A percentile compares a stretch with the other conserved stretches of the same genome.
Conservation (phyloP, 1,140 invertebrate genomes). For the Chironomus tepperi region DNA sequence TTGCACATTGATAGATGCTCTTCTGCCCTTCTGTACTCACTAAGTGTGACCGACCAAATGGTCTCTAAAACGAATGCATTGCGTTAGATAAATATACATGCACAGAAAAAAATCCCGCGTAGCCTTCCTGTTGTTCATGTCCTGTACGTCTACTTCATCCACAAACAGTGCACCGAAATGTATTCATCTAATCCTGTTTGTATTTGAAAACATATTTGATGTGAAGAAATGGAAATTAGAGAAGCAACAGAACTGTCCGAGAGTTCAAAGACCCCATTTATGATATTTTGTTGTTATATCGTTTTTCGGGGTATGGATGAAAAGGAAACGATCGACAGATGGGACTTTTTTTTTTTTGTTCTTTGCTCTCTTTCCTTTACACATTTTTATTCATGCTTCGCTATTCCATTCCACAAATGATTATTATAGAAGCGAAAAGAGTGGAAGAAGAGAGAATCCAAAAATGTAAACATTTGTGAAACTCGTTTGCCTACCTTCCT, state of each 20-base stretch:
- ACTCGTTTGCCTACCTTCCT: too few species aligned
- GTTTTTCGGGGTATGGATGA: conserved; percentile 28
- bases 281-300: too few species aligned
- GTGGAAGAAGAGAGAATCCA: too few species aligned
- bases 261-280: not conserved
- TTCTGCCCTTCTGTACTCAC: too few species aligned
- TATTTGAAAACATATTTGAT: not conserved
- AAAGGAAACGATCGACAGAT: conserved; percentile 30
- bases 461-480: too few species aligned
- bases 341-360: conserved; percentile 30
- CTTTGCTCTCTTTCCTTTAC: conserved; percentile 28
- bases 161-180: too few species aligned
- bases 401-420: not conserved
- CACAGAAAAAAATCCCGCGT: not conserved
- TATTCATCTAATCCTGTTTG: not conserved
- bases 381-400: conserved; percentile 30
- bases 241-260: not conserved
- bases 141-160: too few species aligned
- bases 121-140: not conserved
- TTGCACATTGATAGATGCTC: too few species aligned
- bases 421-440: too few species aligned
- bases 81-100: too few species aligned
- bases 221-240: conserved; percentile 8
- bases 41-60: not conserved
- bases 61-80: not conserved